phyloP scores from a whole-genome alignment of 1,140 invertebrate species.

The Arctopsyche grandis region DNA sequence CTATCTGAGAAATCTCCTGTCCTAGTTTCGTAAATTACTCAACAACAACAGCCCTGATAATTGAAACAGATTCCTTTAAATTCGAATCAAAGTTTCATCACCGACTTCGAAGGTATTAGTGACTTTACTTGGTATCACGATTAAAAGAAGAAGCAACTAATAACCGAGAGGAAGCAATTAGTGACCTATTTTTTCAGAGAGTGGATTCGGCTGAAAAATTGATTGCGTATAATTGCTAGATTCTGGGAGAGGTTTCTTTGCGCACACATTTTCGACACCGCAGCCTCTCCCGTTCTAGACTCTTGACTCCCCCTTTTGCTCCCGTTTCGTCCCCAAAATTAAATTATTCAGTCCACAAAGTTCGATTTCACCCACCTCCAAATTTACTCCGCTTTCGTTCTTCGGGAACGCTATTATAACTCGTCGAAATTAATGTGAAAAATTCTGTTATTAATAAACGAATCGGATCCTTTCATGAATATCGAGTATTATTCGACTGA shows the following conservation, averaged over 20 bases:
- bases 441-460: no score
- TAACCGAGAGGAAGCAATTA: not conserved
- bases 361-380: no score
- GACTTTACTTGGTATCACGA: no score
- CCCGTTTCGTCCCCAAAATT: not conserved
- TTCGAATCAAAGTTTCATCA: not conserved
- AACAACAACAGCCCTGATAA: not conserved
- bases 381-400: no score
- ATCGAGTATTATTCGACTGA: not conserved
- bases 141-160: no score
- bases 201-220: constrained; percentile 20
- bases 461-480: no score
- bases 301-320: no score
- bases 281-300: no score
- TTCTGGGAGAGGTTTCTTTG: not conserved
- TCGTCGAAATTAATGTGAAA: no score
- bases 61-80: constrained; percentile 11
- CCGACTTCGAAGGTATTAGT: not conserved
- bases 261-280: not conserved
- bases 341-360: constrained; percentile 22
- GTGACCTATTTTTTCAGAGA: not conserved
- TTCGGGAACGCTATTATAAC: no score
- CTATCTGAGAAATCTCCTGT: not conserved
- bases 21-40: not conserved
- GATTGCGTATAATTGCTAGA: constrained; percentile 13